Evolutionary conservation across 1,140 invertebrate genomes (phyloP).

Genomic region (Bursaphelenchus mucronatus): DNA sequence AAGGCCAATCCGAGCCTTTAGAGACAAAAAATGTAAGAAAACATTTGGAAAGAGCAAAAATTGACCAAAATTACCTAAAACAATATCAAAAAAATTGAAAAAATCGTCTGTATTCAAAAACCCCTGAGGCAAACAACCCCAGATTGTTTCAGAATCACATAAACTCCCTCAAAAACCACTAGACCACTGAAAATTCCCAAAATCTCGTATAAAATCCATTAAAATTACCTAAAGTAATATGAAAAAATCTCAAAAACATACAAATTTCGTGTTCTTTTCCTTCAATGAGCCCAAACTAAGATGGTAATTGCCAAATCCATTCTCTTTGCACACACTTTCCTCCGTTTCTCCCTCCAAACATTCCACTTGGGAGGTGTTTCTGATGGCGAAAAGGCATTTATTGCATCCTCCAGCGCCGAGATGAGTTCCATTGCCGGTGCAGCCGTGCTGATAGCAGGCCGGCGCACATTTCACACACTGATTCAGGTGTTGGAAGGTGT

Average conservation of each 20-base stretch:
- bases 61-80: neutral
- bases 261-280: neutral
- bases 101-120: too few species aligned
- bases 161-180: too few species aligned
- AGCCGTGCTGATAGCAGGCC: constrained; percentile 28
- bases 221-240: too few species aligned
- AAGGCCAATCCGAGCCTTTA: neutral
- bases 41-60: constrained; percentile 1
- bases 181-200: too few species aligned
- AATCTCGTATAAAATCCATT: too few species aligned
- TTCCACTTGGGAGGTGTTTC: constrained; percentile 23
- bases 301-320: constrained; percentile 30
- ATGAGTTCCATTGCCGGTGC: constrained; percentile 29
- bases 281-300: constrained; percentile 12
- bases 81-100: too few species aligned
- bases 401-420: constrained; percentile 40
- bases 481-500: constrained; percentile 27
- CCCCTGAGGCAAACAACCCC: too few species aligned
- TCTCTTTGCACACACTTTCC: constrained; percentile 27
- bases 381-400: constrained; percentile 29
- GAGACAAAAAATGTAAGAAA: neutral
- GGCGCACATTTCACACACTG: constrained; percentile 31
- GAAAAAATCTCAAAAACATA: too few species aligned
- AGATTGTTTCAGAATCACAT: too few species aligned
- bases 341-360: constrained; percentile 32